phyloP scores from a whole-genome alignment of 2,113 vertebrate genomes.

The Charina bottae region DNA sequence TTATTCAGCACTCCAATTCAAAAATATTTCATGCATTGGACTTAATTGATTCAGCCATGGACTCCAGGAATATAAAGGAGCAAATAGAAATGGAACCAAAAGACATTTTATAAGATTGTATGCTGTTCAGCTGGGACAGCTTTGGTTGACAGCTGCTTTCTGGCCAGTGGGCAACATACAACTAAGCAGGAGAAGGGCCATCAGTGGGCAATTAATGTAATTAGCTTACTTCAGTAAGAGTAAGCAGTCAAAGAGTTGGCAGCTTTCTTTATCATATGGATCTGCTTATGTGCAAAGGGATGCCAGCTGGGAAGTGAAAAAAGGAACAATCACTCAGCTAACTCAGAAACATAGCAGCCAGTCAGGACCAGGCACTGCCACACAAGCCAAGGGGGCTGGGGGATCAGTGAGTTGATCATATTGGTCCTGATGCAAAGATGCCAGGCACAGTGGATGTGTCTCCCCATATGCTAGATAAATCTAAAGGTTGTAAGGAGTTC shows the following conservation, averaged over 20 bases:
- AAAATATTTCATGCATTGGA: neutral
- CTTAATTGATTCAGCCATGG: neutral
- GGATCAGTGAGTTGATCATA: neutral
- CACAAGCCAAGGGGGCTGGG: neutral
- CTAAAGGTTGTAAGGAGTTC: neutral
- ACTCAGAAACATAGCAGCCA: neutral
- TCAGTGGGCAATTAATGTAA: neutral
- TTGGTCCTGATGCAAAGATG: neutral
- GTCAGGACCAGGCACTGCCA: neutral
- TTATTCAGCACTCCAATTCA: neutral
- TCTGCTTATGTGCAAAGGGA: neutral
- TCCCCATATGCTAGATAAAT: neutral
- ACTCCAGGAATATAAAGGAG: neutral
- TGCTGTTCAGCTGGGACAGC: neutral
- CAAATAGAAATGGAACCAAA: neutral
- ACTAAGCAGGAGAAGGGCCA: neutral
- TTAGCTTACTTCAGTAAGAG: neutral
- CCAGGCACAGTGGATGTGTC: neutral
- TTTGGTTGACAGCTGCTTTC: neutral
- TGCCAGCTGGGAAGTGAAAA: neutral
- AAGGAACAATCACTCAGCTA: neutral
- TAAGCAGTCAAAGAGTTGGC: neutral
- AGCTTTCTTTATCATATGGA: neutral
- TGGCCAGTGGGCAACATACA: neutral
- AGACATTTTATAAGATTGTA: neutral